A percentile compares a stretch with the other conserved stretches of the same genome.
These are phyloP conservation scores for Helicoverpa assulta DNA, from an alignment of 2,888 invertebrate species.

Conservation along the genomic window DNA sequence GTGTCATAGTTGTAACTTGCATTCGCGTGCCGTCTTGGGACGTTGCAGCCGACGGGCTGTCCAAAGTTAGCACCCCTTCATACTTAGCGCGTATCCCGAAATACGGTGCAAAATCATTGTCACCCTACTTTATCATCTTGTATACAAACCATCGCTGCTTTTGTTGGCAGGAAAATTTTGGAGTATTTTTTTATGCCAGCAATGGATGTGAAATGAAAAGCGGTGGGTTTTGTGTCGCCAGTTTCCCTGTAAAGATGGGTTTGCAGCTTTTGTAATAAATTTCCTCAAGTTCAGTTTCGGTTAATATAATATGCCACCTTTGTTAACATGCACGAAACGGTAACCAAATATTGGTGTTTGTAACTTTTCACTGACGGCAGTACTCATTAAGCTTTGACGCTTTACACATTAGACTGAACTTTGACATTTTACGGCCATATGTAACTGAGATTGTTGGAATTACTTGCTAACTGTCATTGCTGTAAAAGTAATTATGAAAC, in stretches of 20 bases:
- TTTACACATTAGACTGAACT: slow-evolving; percentile 30
- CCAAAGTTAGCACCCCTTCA: slow-evolving; percentile 79
- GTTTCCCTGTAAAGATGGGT: slow-evolving; percentile 55
- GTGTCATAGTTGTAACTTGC: slow-evolving; percentile 72
- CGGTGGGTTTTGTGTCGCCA: neutral
- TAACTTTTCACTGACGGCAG: slow-evolving; percentile 70
- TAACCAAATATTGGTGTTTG: slow-evolving; percentile 82
- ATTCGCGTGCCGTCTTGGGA: slow-evolving; percentile 71
- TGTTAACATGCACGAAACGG: slow-evolving; percentile 77
- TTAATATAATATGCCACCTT: slow-evolving; percentile 83
- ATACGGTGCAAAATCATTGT: slow-evolving; percentile 20
- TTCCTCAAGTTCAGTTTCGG: slow-evolving; percentile 78
- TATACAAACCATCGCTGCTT: slow-evolving; percentile 31
- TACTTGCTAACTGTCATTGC: slow-evolving; percentile 5
- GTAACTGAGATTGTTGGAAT: slow-evolving; percentile 31
- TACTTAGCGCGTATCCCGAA: slow-evolving; percentile 70
- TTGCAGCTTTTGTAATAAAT: slow-evolving; percentile 79
- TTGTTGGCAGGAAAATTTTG: fast-evolving
- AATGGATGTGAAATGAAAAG: slow-evolving; percentile 18
- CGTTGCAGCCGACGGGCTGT: slow-evolving; percentile 73
- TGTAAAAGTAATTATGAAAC: neutral
- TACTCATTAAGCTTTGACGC: slow-evolving; percentile 71
- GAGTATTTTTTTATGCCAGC: neutral
- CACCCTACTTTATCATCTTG: slow-evolving; percentile 18
- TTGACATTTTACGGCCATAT: slow-evolving; percentile 36